A percentile compares a stretch with the other conserved stretches of the same genome.
Evolutionary conservation across 2,888 invertebrate genomes (phyloP).

Genomic region (Portevinia maculata): DNA sequence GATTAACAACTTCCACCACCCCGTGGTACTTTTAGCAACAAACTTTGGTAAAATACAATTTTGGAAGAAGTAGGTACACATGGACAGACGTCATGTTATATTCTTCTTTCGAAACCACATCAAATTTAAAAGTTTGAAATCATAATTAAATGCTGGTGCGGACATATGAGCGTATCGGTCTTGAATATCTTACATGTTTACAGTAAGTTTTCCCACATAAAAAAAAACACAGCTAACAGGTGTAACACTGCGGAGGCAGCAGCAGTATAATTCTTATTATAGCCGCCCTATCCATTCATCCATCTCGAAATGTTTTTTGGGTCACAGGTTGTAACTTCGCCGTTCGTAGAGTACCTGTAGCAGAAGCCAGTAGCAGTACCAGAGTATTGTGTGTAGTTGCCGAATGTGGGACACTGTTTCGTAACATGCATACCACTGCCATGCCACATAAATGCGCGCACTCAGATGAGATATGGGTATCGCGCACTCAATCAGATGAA

Average conservation of each 20-base stretch:
- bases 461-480: constrained; percentile 66
- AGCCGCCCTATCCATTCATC: constrained; percentile 63
- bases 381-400: constrained; percentile 38
- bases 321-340: constrained; percentile 71
- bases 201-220: constrained; percentile 50
- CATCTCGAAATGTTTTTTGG: constrained; percentile 67
- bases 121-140: not conserved
- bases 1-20: too few species aligned
- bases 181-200: constrained; percentile 42
- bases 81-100: too few species aligned
- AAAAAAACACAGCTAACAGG: constrained; percentile 49
- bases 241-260: constrained; percentile 63
- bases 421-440: constrained; percentile 58
- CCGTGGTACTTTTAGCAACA: too few species aligned
- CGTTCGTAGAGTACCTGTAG: not conserved
- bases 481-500: constrained; percentile 63
- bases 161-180: constrained; percentile 9
- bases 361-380: too few species aligned
- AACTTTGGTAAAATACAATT: too few species aligned
- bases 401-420: constrained; percentile 71
- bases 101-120: not conserved
- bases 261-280: constrained; percentile 57
- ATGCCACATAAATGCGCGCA: constrained; percentile 68
- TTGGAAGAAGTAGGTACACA: too few species aligned
- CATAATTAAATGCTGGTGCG: not conserved